Conservation (phyloP, 2,113 vertebrate genomes). For the Oenanthe melanoleuca region DNA sequence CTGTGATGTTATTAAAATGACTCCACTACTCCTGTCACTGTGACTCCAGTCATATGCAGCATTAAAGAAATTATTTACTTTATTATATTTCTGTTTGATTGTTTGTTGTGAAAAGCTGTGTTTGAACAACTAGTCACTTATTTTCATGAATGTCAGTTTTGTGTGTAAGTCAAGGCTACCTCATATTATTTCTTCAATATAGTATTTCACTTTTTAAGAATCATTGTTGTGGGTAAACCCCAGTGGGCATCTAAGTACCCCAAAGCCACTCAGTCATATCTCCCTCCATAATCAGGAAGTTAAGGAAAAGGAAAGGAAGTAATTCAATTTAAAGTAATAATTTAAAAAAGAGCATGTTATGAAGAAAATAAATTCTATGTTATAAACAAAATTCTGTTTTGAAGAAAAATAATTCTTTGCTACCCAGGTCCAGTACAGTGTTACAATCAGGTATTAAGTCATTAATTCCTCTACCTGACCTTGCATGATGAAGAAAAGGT, state of each 20-base stretch:
- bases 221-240: rapidly evolving
- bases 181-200: background rate
- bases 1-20: background rate
- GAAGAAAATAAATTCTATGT: background rate
- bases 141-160: background rate
- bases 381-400: background rate
- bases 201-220: background rate
- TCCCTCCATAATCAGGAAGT: background rate
- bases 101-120: background rate
- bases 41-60: background rate
- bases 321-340: background rate
- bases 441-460: background rate
- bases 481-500: background rate
- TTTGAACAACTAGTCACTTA: background rate
- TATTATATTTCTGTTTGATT: background rate
- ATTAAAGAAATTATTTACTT: background rate
- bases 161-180: background rate
- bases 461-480: background rate
- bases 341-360: background rate
- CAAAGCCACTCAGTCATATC: background rate
- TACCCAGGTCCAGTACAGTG: background rate
- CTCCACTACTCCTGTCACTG: background rate
- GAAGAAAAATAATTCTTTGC: background rate
- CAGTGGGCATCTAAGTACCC: rapidly evolving
- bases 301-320: background rate